Conservation (phyloP, 2,797 vertebrate species). For the Cuculus canorus region DNA sequence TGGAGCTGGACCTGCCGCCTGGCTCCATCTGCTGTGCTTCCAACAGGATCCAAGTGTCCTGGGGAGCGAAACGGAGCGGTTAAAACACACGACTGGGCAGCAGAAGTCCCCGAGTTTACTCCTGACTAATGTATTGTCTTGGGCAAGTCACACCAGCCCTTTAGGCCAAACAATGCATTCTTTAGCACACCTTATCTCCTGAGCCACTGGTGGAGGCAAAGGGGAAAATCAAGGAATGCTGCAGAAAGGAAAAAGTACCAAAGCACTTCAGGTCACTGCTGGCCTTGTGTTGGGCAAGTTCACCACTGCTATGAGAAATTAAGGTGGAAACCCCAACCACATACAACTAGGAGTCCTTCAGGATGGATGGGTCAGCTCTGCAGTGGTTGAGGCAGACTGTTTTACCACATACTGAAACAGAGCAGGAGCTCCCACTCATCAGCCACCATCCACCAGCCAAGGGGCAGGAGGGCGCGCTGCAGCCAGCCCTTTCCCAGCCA, state of each 20-base stretch:
- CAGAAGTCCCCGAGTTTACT: neutral
- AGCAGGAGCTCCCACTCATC: neutral
- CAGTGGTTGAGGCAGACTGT: neutral
- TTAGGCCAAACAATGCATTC: neutral
- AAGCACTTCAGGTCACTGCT: neutral
- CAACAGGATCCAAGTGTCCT: neutral
- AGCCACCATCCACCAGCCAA: fast-evolving
- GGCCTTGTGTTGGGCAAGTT: neutral
- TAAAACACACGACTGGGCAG: neutral
- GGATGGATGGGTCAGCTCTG: neutral
- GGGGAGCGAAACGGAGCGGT: neutral
- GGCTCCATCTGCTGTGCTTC: constrained; percentile 26
- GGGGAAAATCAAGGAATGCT: neutral
- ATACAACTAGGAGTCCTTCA: neutral
- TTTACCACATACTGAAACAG: neutral
- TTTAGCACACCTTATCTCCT: neutral
- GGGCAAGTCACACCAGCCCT: neutral
- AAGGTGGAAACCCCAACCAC: neutral
- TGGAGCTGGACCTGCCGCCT: constrained; percentile 29
- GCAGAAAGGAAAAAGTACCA: neutral
- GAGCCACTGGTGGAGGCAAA: neutral
- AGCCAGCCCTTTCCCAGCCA: neutral
- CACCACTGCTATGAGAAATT: neutral
- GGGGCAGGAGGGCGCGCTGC: neutral
- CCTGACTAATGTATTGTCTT: neutral